These are phyloP conservation scores for Synanthedon formicaeformis DNA, from an alignment of 2,888 invertebrate species.

Conservation along the genomic window DNA sequence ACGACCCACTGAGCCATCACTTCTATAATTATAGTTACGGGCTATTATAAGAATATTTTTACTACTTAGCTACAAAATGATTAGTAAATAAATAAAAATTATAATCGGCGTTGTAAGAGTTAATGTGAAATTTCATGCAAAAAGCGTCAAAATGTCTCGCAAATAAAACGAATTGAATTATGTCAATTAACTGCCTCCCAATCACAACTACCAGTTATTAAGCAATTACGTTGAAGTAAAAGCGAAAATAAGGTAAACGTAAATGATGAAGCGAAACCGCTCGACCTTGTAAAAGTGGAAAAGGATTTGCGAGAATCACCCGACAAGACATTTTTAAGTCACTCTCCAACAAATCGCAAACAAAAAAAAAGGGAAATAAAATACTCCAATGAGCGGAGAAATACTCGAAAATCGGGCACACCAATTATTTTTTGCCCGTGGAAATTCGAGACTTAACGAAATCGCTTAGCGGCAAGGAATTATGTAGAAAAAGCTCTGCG, in stretches of 20 bases:
- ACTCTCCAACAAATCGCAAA: constrained; percentile 8
- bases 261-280: neutral
- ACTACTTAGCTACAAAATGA: too few relatives aligned
- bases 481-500: constrained; percentile 65
- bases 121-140: too few relatives aligned
- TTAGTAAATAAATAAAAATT: too few relatives aligned
- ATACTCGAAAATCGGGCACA: constrained; percentile 51
- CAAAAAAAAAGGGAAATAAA: constrained; percentile 26
- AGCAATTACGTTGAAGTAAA: neutral
- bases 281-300: constrained; percentile 9
- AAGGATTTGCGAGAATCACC: constrained; percentile 25
- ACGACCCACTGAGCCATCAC: too few relatives aligned
- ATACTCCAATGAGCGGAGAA: constrained; percentile 24
- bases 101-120: too few relatives aligned
- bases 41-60: too few relatives aligned
- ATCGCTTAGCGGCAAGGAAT: constrained; percentile 65
- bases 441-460: constrained; percentile 68
- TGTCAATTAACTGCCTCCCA: neutral
- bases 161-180: neutral
- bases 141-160: neutral
- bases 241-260: neutral
- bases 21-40: too few relatives aligned
- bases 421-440: constrained; percentile 65
- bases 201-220: neutral
- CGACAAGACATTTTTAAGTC: constrained; percentile 19